Conservation (phyloP, 1,140 invertebrate genomes). For the Aethina tumida region DNA sequence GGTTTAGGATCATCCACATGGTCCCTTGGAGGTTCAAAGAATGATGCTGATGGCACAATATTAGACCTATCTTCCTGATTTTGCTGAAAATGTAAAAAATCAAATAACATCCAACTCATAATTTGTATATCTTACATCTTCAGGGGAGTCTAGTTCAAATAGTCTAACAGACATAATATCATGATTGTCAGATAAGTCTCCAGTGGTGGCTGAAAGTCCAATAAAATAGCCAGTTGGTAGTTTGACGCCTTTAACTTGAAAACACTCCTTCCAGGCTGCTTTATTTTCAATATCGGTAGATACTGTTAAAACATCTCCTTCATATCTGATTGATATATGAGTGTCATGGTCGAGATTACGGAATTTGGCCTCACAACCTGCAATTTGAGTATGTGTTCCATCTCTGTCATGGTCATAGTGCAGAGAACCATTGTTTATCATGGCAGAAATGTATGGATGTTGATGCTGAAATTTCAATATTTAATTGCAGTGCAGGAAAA, state of each 20-base stretch:
- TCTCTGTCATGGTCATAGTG: slow-evolving; percentile 97
- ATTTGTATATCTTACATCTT: slow-evolving; percentile 47
- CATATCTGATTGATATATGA: slow-evolving; percentile 82
- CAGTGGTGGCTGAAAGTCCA: slow-evolving; percentile 91
- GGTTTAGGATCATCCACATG: slow-evolving; percentile 81
- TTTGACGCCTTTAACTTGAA: slow-evolving; percentile 78
- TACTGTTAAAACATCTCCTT: slow-evolving; percentile 79
- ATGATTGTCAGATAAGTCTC: slow-evolving; percentile 94
- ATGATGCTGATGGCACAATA: slow-evolving; percentile 69
- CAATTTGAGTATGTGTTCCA: slow-evolving; percentile 94
- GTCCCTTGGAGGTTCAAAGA: slow-evolving; percentile 77
- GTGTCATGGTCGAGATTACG: slow-evolving; percentile 89
- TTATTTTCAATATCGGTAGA: slow-evolving; percentile 87
- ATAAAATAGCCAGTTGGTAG: slow-evolving; percentile 94
- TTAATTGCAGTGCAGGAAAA: no score
- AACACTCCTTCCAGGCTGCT: slow-evolving; percentile 89
- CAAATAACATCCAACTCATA: background rate
- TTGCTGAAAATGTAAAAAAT: slow-evolving; percentile 46
- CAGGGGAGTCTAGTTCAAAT: slow-evolving; percentile 73
- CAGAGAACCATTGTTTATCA: slow-evolving; percentile 93
- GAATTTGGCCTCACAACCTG: slow-evolving; percentile 90
- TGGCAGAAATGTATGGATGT: slow-evolving; percentile 97
- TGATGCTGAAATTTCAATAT: slow-evolving; percentile 60
- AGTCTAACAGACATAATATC: slow-evolving; percentile 88
- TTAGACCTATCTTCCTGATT: slow-evolving; percentile 61